Conservation (phyloP, 1,140 invertebrate species). For the Neuroterus valhalla region DNA sequence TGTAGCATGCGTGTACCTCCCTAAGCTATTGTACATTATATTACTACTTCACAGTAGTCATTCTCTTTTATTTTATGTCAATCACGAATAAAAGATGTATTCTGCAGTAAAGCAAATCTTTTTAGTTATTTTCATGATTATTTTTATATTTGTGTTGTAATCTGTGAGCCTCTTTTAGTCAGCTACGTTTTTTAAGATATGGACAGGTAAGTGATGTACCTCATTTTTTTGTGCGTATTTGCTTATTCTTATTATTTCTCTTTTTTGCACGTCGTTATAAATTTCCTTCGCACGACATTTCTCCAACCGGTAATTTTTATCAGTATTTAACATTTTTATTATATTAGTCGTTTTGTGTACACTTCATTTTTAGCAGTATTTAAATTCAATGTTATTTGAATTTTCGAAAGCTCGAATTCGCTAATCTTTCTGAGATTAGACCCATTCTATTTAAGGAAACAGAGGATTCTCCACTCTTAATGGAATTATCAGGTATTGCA, state of each 20-base stretch:
- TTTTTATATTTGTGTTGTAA: conserved; percentile 48
- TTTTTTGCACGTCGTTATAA: conserved; percentile 42
- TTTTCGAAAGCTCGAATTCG: not conserved
- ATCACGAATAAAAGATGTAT: conserved; percentile 59
- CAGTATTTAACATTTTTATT: conserved; percentile 32
- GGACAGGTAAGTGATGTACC: conserved; percentile 56
- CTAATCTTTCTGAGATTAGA: not conserved
- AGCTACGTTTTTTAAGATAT: conserved; percentile 34
- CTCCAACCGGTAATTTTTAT: conserved; percentile 22
- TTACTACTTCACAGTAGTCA: conserved; percentile 46
- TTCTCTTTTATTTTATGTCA: conserved; percentile 62
- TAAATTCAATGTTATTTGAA: not conserved
- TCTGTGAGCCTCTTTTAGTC: conserved; percentile 46
- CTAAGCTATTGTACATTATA: conserved; percentile 61
- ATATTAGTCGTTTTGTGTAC: not conserved
- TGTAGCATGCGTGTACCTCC: conserved; percentile 64
- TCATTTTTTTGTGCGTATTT: conserved; percentile 55
- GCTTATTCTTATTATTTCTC: conserved; percentile 15
- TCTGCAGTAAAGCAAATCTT: conserved; percentile 42
- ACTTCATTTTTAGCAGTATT: not conserved
- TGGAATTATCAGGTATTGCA: not conserved
- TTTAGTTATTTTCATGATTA: conserved; percentile 43
- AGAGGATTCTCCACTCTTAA: not conserved
- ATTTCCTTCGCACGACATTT: conserved; percentile 52
- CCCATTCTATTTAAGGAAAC: not conserved